phyloP scores from a whole-genome alignment of 1,140 invertebrate genomes.

The Yoshiicerus persimilis region DNA sequence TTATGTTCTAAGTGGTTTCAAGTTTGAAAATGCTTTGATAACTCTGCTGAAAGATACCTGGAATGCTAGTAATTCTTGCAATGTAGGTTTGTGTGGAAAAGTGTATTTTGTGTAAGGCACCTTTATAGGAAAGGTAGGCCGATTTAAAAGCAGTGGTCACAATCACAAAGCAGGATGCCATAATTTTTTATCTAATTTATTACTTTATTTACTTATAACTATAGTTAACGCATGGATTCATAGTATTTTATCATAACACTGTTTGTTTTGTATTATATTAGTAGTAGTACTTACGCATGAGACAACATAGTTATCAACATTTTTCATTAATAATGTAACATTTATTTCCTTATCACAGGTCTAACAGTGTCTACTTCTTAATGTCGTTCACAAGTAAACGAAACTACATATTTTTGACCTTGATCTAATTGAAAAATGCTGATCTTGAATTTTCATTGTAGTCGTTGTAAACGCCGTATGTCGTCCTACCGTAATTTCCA shows the following conservation, averaged over 20 bases:
- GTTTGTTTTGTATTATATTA: not conserved
- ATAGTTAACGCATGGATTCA: not conserved
- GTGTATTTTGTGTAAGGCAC: too few species aligned
- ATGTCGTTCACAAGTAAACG: not conserved
- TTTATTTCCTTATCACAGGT: constrained; percentile 18
- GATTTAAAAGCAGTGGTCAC: too few species aligned
- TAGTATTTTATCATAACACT: not conserved
- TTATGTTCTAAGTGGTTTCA: too few species aligned
- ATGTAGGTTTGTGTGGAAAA: too few species aligned
- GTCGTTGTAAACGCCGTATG: not conserved
- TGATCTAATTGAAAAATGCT: constrained; percentile 14
- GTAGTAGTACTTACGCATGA: not conserved
- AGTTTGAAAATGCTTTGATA: too few species aligned
- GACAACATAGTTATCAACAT: constrained; percentile 13
- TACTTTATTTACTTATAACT: not conserved
- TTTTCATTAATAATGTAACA: not conserved
- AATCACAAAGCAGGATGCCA: not conserved
- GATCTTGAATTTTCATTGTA: not conserved
- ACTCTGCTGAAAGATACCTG: too few species aligned
- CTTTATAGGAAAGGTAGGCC: too few species aligned
- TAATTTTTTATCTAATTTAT: not conserved
- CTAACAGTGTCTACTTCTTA: not conserved
- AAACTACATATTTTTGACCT: not conserved
- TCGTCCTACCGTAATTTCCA: not conserved
- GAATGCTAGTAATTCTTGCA: too few species aligned